These are phyloP conservation scores for Bradypodion ventrale DNA, from an alignment of 2,797 vertebrate species.

Conservation along the genomic window DNA sequence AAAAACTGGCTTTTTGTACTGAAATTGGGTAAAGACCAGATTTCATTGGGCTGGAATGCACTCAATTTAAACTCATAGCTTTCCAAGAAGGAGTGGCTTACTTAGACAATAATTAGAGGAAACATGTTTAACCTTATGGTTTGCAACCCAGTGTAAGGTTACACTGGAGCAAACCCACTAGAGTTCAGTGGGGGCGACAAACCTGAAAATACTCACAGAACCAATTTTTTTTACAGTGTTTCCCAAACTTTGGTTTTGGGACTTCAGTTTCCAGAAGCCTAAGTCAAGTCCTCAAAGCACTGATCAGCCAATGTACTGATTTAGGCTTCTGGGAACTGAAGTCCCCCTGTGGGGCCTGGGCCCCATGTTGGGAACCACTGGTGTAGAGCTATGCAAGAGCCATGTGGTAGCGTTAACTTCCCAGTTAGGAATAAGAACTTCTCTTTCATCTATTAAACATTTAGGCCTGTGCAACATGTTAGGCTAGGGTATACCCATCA, in stretches of 20 bases:
- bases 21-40: background rate
- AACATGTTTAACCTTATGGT: background rate
- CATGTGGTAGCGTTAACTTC: background rate
- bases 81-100: background rate
- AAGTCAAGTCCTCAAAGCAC: too few relatives aligned
- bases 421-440: too few relatives aligned
- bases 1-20: background rate
- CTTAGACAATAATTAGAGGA: background rate
- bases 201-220: background rate
- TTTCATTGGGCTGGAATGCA: background rate
- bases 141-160: background rate
- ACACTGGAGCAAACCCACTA: background rate
- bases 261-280: too few relatives aligned
- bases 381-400: background rate
- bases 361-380: too few relatives aligned
- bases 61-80: constrained; percentile 11
- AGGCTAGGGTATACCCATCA: too few relatives aligned
- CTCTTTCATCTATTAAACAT: too few relatives aligned
- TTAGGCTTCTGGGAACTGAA: too few relatives aligned
- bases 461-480: too few relatives aligned
- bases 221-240: too few relatives aligned
- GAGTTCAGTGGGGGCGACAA: background rate
- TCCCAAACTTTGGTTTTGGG: too few relatives aligned
- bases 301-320: too few relatives aligned
- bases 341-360: too few relatives aligned